Base-by-base conservation (phyloP, 2,797 vertebrate species). In the Sylvia borin region DNA sequence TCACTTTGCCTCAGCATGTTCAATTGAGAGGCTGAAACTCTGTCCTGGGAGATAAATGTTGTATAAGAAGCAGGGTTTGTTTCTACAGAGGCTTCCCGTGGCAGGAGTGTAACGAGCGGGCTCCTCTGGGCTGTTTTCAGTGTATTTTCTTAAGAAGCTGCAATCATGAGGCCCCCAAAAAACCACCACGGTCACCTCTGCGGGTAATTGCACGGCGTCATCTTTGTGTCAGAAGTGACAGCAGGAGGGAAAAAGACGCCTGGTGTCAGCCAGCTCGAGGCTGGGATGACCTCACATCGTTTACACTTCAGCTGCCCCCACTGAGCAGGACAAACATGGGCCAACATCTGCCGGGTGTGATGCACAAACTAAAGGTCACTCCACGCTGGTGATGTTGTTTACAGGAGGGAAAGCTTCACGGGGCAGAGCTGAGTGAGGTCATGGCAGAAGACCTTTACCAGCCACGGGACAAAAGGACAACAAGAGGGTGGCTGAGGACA, bases 1-100 rank as follows among this genome's bases (percentile, higher is more conserved):
- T 95, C 92, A 70, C 67, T 90, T 72, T 96, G 51, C 82, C 76
- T 95, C 90, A 78, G 70, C 53, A 7, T 5, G 21, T 51, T 89
- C 47, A 29, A 20, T 2, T 53, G 42, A 81, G 79, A 90, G 70
- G 7, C 19, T 9, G 19, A 88, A 88, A 85, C 22, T 70, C 75
- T 53, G 16, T 22, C 36, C 75, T 51, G 43, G 54, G 65, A 85
- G 43, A n/a, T 7, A 42, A 84, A 67, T 22, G 25, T 40, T 83
- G 40, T 72, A 45, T 40, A 88, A 86, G 62, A 53, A 38, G 36
- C 7, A 68, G 22, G 47, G 54, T 76, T 85, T 79, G 34, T 77
- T 91, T 80, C 76, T 62, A 9, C 27, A 54, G 36, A 77, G 62
- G 54, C 20, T 77, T 78, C 61, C 70, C 3, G 1, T 10, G 32